Base-by-base conservation (phyloP, 2,797 vertebrate genomes). In the Hephaestus fuliginosus region DNA sequence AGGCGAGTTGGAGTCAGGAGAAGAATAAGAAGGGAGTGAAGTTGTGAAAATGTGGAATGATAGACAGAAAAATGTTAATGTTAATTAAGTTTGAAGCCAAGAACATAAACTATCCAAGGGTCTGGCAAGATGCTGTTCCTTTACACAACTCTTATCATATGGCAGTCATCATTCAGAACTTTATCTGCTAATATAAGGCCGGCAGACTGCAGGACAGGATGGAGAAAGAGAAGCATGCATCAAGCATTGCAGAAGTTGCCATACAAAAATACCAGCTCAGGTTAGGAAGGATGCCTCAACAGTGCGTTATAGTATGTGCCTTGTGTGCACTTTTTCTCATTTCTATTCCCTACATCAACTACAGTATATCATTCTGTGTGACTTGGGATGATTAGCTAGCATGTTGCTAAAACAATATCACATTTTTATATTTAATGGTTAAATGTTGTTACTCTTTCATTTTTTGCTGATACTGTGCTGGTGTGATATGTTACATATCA, bases 221-320 rank as follows among this genome's bases (percentile, higher is more conserved):
- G 80, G 56, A 84, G 58, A 80, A 68, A 85, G 58, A 78, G 70
- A 53, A 76, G 68, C 94, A 95, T 95, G 95, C 93, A 88, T 70
- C 51, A 82, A 84, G 91, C 84, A 88, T 68, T 71, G 74, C 78
- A 86, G 52, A 69, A 75, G 55, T 43, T 52, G 81, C 70, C 53
- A 80, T 66, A 78, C 67, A 87, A 73, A 90, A 89, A 91, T 89
- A 91, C 87, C 90, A 65, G 57, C 46, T 73, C 30, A 73, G 48
- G 70, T 87, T 70, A 88, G 66, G 55, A 36, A 25, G 43, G 30
- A 85, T 72, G 72, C 49, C 49, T 68, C 57, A 25, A 20, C 39
- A 53, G 57, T 72, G 64, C 74, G 17, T 64, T 30, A n/a, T 43
- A n/a, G 25, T 25, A 33, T 76, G 58, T 49, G 28, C 58, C 22